Conservation (phyloP, 2,113 vertebrate genomes). For the Pantherophis guttatus region DNA sequence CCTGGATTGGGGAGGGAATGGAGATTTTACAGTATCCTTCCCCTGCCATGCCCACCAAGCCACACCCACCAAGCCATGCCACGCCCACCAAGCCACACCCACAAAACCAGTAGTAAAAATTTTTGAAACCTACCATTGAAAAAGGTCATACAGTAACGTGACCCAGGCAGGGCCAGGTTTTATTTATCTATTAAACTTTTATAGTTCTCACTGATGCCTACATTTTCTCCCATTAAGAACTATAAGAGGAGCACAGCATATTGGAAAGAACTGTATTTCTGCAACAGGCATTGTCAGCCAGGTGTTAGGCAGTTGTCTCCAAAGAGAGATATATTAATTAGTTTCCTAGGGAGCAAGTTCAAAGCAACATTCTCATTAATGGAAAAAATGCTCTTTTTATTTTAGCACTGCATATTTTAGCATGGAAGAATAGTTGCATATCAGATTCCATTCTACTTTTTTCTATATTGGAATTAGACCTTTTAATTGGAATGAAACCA, state of each 20-base stretch:
- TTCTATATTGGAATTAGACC: background rate
- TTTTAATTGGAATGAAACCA: background rate
- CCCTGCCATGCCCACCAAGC: no score
- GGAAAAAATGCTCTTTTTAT: slow-evolving; percentile 7
- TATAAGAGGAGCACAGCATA: background rate
- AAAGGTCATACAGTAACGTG: background rate
- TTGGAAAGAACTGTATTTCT: background rate
- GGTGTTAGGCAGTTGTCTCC: slow-evolving; percentile 23
- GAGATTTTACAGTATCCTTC: no score
- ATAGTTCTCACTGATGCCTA: background rate
- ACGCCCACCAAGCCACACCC: no score
- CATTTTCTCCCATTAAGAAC: background rate
- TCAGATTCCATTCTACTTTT: background rate
- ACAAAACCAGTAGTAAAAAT: no score
- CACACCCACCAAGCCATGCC: no score
- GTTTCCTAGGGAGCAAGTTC: slow-evolving; percentile 52
- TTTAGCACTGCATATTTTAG: slow-evolving; percentile 45
- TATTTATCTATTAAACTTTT: background rate
- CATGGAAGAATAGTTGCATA: background rate
- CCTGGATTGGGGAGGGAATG: no score
- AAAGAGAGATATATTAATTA: slow-evolving; percentile 35
- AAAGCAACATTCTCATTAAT: slow-evolving; percentile 25
- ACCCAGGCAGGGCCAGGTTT: background rate
- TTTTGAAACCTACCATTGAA: no score
- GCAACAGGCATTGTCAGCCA: background rate